Conservation (phyloP, 2,888 invertebrate species). For the Girardia tigrina region DNA sequence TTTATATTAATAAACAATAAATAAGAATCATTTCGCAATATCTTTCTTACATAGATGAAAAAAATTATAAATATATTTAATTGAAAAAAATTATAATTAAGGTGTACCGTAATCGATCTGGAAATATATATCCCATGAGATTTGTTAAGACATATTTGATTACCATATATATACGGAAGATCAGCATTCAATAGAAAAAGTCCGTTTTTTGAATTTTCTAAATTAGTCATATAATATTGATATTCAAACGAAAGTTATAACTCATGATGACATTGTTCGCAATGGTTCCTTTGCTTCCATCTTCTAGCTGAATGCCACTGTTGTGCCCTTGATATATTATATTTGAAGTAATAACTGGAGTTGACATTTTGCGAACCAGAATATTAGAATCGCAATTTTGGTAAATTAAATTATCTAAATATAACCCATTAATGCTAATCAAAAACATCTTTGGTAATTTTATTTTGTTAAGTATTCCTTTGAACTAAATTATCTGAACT, state of each 20-base stretch:
- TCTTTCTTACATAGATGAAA: no score
- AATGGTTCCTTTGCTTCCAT: constrained; percentile 4
- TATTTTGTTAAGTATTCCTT: no score
- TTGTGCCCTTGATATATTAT: background rate
- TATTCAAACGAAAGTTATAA: background rate
- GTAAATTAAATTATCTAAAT: background rate
- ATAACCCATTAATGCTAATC: no score
- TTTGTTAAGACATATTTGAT: background rate
- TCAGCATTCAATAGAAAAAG: background rate
- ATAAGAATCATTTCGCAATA: no score
- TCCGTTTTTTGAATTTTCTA: background rate
- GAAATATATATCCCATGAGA: background rate
- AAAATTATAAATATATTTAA: no score
- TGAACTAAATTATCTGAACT: no score
- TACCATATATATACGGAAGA: background rate
- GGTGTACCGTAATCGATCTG: background rate
- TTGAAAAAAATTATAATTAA: no score
- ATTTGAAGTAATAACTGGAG: background rate
- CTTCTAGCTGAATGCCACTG: background rate
- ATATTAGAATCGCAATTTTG: background rate
- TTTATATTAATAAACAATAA: no score
- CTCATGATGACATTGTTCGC: background rate
- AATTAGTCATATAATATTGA: background rate
- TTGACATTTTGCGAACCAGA: background rate
- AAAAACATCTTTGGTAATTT: no score